Conservation (phyloP, 2,113 vertebrate genomes). For the Calidris pugnax region DNA sequence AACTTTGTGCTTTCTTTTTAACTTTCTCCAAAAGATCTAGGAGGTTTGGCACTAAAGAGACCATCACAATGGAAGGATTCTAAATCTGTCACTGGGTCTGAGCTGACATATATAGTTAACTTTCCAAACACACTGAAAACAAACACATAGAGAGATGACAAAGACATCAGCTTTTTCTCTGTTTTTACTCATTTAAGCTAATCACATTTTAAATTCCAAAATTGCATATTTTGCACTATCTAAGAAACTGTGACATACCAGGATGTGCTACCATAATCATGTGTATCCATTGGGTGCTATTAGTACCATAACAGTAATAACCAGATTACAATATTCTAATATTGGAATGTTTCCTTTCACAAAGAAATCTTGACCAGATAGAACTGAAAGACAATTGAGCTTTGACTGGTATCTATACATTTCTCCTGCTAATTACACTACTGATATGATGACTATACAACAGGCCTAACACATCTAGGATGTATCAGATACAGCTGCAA, state of each 20-base stretch:
- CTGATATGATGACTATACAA: neutral
- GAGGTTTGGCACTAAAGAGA: neutral
- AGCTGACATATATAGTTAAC: neutral
- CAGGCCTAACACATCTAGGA: neutral
- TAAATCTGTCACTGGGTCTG: neutral
- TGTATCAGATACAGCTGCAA: neutral
- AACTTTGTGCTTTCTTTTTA: neutral
- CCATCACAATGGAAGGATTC: neutral
- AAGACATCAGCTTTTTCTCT: neutral
- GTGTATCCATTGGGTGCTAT: neutral
- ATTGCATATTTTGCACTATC: neutral
- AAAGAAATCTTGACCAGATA: neutral
- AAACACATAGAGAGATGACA: neutral
- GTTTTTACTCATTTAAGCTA: neutral
- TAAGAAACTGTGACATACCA: neutral
- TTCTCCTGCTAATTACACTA: neutral
- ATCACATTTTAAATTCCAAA: neutral
- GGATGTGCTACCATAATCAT: neutral
- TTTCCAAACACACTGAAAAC: accelerated
- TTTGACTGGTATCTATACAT: neutral
- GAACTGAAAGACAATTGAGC: neutral
- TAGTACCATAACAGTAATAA: neutral
- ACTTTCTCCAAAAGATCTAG: neutral
- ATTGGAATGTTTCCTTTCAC: neutral
- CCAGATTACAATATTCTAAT: neutral